phyloP scores from a whole-genome alignment of 92 coral and sea anemone species.

The Siderastrea radians region DNA sequence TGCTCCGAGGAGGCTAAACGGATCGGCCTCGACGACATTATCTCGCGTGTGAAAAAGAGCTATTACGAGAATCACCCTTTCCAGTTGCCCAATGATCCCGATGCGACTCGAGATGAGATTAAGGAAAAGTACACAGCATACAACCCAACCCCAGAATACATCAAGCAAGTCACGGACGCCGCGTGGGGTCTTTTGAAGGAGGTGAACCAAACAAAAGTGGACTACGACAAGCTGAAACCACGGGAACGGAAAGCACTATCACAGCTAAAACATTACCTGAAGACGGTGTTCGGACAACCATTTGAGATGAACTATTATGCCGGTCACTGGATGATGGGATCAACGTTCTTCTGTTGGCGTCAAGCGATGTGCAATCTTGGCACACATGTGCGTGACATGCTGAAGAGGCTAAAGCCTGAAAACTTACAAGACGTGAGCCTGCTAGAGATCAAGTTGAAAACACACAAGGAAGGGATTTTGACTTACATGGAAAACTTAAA shows the following conservation, averaged over 20 bases:
- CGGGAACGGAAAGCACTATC: constrained; percentile 87
- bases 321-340: constrained; percentile 98
- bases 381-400: constrained; percentile 42
- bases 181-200: constrained; percentile 66
- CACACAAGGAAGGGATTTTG: constrained; percentile 60
- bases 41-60: constrained; percentile 58
- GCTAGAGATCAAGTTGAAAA: constrained; percentile 63
- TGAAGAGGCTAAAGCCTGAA: constrained; percentile 63
- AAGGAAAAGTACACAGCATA: constrained; percentile 67
- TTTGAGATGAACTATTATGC: constrained; percentile 90
- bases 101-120: constrained; percentile 46
- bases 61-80: constrained; percentile 76
- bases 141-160: constrained; percentile 75
- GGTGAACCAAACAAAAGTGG: constrained; percentile 51
- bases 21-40: constrained; percentile 70
- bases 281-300: constrained; percentile 85
- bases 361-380: constrained; percentile 78
- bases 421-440: constrained; percentile 56
- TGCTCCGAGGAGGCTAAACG: constrained; percentile 79
- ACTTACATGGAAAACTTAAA: constrained; percentile 86
- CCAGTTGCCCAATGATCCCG: constrained; percentile 54
- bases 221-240: constrained; percentile 70
- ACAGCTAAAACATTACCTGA: constrained; percentile 84
- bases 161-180: constrained; percentile 84
- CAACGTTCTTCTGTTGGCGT: constrained; percentile 86